These are phyloP conservation scores for Crambe crambe DNA, from an alignment of 37 sponge, comb jelly and placozoan species.

Conservation along the genomic window DNA sequence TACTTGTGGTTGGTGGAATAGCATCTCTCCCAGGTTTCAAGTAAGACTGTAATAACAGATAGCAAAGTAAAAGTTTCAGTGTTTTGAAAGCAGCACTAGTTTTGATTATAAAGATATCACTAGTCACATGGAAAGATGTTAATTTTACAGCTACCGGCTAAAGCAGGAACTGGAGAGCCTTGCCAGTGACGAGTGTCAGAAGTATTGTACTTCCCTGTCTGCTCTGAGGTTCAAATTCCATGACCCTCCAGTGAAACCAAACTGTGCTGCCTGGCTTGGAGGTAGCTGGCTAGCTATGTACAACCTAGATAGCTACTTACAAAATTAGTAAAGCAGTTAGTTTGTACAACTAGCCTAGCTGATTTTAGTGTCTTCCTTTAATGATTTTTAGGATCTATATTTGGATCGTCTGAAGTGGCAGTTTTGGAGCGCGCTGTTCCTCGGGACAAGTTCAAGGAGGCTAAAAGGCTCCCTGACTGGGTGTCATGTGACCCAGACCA, in stretches of 20 bases:
- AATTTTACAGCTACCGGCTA: conserved; percentile 65
- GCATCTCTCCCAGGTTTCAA: conserved; percentile 74
- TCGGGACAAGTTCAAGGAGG: conserved; percentile 62
- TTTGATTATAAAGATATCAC: too few relatives aligned
- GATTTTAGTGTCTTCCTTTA: too few relatives aligned
- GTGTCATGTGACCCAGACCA: conserved; percentile 69
- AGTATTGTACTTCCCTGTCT: conserved; percentile 22
- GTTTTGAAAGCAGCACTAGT: too few relatives aligned
- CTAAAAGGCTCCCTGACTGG: conserved; percentile 79
- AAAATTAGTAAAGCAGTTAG: neutral
- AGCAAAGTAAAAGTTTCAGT: neutral
- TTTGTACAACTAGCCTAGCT: too few relatives aligned
- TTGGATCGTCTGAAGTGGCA: conserved; percentile 69
- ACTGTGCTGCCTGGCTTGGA: conserved; percentile 75
- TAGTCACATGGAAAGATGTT: neutral
- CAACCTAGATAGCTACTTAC: neutral
- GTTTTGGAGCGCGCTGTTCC: conserved; percentile 73
- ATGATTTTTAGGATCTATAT: conserved; percentile 76
- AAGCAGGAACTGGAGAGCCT: conserved; percentile 58
- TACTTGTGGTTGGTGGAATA: conserved; percentile 84
- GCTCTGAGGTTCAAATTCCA: conserved; percentile 75
- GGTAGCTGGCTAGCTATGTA: too few relatives aligned
- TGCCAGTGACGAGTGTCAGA: conserved; percentile 26
- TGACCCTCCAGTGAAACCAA: conserved; percentile 55
- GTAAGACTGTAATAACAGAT: conserved; percentile 39